Percentiles rank a stretch among this genome's conserved stretches.
Conservation (phyloP, 2,113 vertebrate species). For the Pelodiscus sinensis region DNA sequence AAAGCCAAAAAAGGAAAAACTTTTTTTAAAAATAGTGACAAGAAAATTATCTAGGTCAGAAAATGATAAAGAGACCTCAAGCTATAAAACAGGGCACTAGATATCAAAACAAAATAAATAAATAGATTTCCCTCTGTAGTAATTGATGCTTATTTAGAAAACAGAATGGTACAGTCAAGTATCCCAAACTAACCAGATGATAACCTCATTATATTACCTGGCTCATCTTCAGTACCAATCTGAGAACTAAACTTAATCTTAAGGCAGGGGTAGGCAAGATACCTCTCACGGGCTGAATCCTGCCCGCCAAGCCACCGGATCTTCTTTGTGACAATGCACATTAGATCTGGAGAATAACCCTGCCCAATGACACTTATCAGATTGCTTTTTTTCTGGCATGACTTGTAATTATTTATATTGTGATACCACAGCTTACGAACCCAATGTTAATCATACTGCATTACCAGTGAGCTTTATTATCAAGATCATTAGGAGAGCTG, state of each 20-base stretch:
- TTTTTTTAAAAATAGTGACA: neutral
- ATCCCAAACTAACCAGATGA: neutral
- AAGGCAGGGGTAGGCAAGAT: neutral
- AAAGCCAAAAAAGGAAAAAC: neutral
- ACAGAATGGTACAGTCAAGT: neutral
- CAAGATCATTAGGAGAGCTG: neutral
- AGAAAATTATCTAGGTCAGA: neutral
- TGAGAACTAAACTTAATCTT: neutral
- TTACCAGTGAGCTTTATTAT: neutral
- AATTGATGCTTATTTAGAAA: neutral
- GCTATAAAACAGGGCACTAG: neutral
- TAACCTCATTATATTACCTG: neutral
- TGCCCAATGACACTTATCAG: neutral
- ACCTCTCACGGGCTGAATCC: too few relatives aligned
- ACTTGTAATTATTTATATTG: neutral
- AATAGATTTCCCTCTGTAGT: neutral
- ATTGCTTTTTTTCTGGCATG: neutral
- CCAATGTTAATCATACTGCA: neutral
- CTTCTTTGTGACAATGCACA: neutral
- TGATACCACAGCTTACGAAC: neutral
- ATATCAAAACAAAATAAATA: neutral
- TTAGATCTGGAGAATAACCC: neutral
- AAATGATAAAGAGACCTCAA: neutral
- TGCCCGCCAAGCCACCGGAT: too few relatives aligned
- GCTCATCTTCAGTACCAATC: neutral